Base-by-base conservation (phyloP, 30 jellyfish, hydroid and myxozoan species). In the Aurelia sp. region DNA sequence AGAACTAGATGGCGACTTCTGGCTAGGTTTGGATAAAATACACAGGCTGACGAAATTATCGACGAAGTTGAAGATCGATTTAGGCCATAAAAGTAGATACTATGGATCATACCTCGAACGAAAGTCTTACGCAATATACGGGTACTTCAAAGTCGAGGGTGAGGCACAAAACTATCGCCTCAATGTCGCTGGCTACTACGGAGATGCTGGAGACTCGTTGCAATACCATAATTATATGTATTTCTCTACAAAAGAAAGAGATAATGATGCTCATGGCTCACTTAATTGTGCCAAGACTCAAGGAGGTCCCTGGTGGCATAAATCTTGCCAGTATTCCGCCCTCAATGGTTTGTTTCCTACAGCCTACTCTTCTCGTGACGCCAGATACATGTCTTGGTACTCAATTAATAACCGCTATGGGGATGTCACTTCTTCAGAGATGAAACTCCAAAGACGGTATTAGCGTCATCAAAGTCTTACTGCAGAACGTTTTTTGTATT, bases 261-360 rank as follows among this genome's bases (percentile, higher is more conserved):
- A 81, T 40, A 71, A 81, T 13, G 90, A 81, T 61, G 18, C 59
- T 4, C 64, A 23, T 17, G 53, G 60, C 21, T 41, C 82, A 12
- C 10, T 13, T 37, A 81, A 66, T 22, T 81, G 90, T 55, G 82
- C 90, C 0, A 1, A 23, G 65, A 53, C 52, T 2, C 60, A 48
- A 17, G 72, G 33, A 3, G 90, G 90, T 11, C 76, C 76, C 11
- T 81, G 90, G 90, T 81, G 90, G 90, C 71, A 47, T 60, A 81
- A 63, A 7, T 44, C 71, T 0, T 81, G 90, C 63, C 59, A 51
- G 27, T 37, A 66, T 13, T 66, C 83, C 1, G 61, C 47, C 0
- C 71, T 81, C 21, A 81, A 81, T 67, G 90, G 35, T 11, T 27
- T 74, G 4, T 59, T 51, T 35, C 85, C 85, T 30, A 17, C 55